Percentiles rank a stretch among this genome's conserved stretches.
phyloP scores from a whole-genome alignment of 2,113 vertebrate species.

The Amphilophus citrinellus region DNA sequence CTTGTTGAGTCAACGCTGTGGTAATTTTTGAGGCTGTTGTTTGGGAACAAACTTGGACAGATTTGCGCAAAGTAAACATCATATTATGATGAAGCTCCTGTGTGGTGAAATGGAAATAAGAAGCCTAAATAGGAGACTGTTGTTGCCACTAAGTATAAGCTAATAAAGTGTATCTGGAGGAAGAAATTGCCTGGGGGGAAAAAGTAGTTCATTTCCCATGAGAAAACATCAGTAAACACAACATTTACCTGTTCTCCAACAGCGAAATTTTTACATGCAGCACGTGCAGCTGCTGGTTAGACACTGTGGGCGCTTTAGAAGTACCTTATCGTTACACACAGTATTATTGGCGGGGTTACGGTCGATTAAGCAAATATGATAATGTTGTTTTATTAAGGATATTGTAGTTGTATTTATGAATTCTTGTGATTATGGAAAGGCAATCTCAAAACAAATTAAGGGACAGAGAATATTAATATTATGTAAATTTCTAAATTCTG shows the following conservation, averaged over 20 bases:
- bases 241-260: conserved; percentile 6
- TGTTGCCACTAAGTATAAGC: background rate
- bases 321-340: background rate
- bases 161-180: conserved; percentile 37
- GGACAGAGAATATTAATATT: conserved; percentile 45
- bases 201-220: background rate
- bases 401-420: conserved; percentile 15
- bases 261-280: background rate
- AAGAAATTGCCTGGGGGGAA: conserved; percentile 6
- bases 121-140: conserved; percentile 3
- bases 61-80: conserved; percentile 15
- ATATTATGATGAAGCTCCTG: conserved; percentile 8
- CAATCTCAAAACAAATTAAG: conserved; percentile 15
- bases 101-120: background rate
- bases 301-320: conserved; percentile 3
- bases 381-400: conserved; percentile 36
- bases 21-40: background rate
- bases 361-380: conserved; percentile 44
- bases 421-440: conserved; percentile 31
- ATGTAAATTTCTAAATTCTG: conserved; percentile 55
- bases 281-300: background rate
- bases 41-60: background rate
- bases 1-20: background rate
- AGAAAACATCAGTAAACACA: background rate
- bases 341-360: background rate